Base-by-base conservation (phyloP, 2,888 invertebrate genomes). In the Panopea generosa region DNA sequence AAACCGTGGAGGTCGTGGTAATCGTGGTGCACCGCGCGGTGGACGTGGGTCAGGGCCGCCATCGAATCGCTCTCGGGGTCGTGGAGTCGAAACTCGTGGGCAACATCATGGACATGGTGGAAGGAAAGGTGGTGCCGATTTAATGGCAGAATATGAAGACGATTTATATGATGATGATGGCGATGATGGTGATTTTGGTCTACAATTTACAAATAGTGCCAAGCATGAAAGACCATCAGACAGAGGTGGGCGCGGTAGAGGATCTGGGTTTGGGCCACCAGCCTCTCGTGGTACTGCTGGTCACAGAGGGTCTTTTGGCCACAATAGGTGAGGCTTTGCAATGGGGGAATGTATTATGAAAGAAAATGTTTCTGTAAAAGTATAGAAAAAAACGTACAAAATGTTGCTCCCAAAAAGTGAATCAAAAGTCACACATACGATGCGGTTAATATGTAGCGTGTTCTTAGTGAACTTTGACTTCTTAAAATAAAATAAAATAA, bases 1-100 rank as follows among this genome's bases (percentile, higher is more conserved):
- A 9, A 90, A 90, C 73, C 62, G 89, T 38, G 90, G 90, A 7
- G 87, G 88, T 11, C 74, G 82, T 22, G 74, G 75, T 38, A 83
- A 80, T 24, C 71, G 85, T 29, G 61, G 81, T 40, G 77, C 82
- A 0, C 55, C 70, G 18, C 70, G 81, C n/a, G 45, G 82, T 24
- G 83, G 84, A 47, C 57, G 68, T 9, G 63, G 68, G 4, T 49
- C 61, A 14, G 70, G 14, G 53, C n/a, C n/a, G n/a, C n/a, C n/a
- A n/a, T 67, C n/a, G 57, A 69, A 55, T n/a, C 14, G 26, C 0
- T 27, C 27, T 20, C 55, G 71, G 4, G 63, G 75, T 2, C 22
- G n/a, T 11, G 40, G 43, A 26, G 47, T 3, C 45, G 56, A 18
- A 67, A 66, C 66, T 55, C 59, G 49, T 20, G 66, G 60, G 33